phyloP scores from a whole-genome alignment of 2,113 vertebrate species.

The Podarcis raffonei region DNA sequence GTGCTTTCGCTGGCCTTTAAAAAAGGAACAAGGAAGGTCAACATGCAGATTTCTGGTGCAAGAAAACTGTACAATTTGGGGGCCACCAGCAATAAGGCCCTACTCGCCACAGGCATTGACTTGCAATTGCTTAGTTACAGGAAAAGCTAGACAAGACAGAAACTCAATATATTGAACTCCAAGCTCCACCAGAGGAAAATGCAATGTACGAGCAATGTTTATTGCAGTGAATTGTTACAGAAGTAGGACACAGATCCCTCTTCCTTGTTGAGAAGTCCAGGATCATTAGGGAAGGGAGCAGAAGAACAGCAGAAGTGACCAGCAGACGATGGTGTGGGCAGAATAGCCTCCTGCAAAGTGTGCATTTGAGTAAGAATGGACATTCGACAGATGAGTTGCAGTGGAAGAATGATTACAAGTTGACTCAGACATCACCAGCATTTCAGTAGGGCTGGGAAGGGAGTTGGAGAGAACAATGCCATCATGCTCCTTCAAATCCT shows the following conservation, averaged over 20 bases:
- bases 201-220: too few species aligned
- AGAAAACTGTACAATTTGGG: neutral
- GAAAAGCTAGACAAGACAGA: neutral
- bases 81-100: neutral
- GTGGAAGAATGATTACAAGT: neutral
- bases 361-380: neutral
- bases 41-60: neutral
- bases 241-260: neutral
- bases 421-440: neutral
- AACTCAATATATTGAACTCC: neutral
- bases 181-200: neutral
- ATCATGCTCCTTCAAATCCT: too few species aligned
- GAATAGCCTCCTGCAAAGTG: neutral
- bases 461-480: neutral
- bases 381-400: neutral
- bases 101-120: neutral
- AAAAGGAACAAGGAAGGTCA: neutral
- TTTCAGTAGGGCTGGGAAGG: neutral
- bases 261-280: neutral
- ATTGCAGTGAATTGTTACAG: neutral
- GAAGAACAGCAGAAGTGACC: neutral
- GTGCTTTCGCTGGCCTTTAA: neutral
- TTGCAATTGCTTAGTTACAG: neutral
- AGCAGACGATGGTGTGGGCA: neutral
- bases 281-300: too few species aligned